Base-by-base conservation (phyloP, 2,113 vertebrate species). In the Thamnophis sirtalis region DNA sequence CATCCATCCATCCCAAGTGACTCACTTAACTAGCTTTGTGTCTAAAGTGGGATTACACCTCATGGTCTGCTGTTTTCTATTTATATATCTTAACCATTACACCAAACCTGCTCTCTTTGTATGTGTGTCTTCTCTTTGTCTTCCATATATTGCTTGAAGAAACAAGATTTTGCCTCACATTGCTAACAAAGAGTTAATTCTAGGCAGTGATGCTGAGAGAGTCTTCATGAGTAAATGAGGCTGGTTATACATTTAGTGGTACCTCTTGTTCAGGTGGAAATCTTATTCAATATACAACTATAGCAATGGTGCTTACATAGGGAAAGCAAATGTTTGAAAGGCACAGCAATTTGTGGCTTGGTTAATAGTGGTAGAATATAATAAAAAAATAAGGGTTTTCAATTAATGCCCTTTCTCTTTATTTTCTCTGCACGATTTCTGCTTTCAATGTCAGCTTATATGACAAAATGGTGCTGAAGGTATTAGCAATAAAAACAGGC, bases 361-460 rank as follows among this genome's bases (percentile, higher is more conserved):
- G 93, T 92, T 96, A 95, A 94, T 96, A 95, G 93, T 90, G 95
- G 73, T 92, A 86, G 89, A 95, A 92, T 63, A 92, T 90, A 95
- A 92, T 93, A 50, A 95, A 94, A 93, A 96, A 96, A 91, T 55
- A 91, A 50, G 28, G 90, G 21, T 96, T 97, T 96, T 92, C 93
- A 94, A 33, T 95, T 96, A 96, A 96, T 95, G 92, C 93, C 84
- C 58, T 96, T 96, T 58, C 54, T 95, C 92, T 49, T 89, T 90
- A 87, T 96, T 97, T 96, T 95, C 85, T 54, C 85, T 86, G 90
- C 0, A 3, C 95, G 93, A 95, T 96, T 96, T 96, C 95, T 96
- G 95, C 95, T 92, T 96, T 96, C 90, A 22, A n/a, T 96, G 96
- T 96, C 92, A 96, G 93, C 89, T 89, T 96, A 68, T 95, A 88